These are phyloP conservation scores for Reticulitermes speratus DNA, from an alignment of 1,140 invertebrate species.

Conservation along the genomic window DNA sequence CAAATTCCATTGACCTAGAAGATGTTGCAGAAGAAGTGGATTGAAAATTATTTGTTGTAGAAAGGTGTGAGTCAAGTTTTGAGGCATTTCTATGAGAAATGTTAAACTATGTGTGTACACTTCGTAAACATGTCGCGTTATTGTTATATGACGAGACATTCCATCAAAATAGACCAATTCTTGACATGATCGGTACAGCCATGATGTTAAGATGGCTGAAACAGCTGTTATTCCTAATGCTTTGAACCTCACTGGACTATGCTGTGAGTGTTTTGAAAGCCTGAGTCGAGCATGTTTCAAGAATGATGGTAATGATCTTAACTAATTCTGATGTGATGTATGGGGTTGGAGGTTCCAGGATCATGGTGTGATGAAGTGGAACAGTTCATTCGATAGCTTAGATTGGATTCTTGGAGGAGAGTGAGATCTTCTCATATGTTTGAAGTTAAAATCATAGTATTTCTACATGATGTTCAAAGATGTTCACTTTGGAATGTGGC, in stretches of 20 bases:
- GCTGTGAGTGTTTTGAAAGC: neutral
- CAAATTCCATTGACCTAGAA: neutral
- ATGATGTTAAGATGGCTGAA: too few species aligned
- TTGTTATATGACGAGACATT: constrained; percentile 12
- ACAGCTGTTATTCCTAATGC: neutral
- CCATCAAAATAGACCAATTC: neutral
- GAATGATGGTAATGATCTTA: neutral
- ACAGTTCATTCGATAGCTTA: neutral
- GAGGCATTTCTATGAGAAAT: neutral
- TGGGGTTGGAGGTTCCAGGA: too few species aligned
- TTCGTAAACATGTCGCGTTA: neutral
- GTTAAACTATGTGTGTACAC: too few species aligned
- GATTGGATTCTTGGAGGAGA: neutral
- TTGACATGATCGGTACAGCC: neutral
- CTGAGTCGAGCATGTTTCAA: neutral
- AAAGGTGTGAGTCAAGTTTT: neutral
- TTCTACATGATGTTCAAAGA: neutral
- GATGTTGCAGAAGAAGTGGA: neutral
- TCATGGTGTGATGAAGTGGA: neutral
- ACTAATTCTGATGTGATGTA: neutral
- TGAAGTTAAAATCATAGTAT: neutral
- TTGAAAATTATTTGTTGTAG: neutral
- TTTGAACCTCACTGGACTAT: neutral
- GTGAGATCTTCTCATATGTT: neutral
- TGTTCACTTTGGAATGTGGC: neutral